phyloP scores from a whole-genome alignment of 2,113 vertebrate genomes.

The Bolborhynchus lineola region DNA sequence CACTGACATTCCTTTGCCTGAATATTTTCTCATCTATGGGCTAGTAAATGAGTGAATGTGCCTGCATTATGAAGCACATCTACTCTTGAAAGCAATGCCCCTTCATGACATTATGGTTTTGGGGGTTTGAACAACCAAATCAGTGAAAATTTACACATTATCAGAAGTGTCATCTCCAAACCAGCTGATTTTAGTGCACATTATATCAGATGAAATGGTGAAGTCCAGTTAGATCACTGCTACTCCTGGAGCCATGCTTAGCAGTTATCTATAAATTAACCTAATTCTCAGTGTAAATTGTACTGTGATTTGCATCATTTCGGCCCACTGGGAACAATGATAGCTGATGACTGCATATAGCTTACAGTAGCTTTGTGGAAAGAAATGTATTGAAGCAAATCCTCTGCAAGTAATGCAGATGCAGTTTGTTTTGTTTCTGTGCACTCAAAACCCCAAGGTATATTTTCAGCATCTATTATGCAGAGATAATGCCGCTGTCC shows the following conservation, averaged over 20 bases:
- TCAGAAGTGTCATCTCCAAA: not conserved
- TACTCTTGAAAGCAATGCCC: rapidly evolving
- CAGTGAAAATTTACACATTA: not conserved
- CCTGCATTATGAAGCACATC: rapidly evolving
- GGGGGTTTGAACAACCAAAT: not conserved
- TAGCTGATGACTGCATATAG: not conserved
- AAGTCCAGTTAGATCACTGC: not conserved
- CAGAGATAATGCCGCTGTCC: not conserved
- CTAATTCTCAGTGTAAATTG: not conserved
- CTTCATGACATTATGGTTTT: not conserved
- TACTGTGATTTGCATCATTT: not conserved
- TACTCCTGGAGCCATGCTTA: not conserved
- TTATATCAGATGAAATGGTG: not conserved
- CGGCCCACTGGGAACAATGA: not conserved
- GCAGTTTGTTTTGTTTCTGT: not conserved
- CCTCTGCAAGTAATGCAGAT: not conserved
- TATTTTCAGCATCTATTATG: not conserved
- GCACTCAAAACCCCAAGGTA: not conserved
- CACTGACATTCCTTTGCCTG: not conserved
- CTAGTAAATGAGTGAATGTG: not conserved
- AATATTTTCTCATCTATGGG: not conserved
- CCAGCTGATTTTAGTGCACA: not conserved
- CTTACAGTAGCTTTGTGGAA: not conserved
- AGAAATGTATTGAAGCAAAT: not conserved
- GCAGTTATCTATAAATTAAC: not conserved